Percentiles rank a stretch among this genome's conserved stretches.
Evolutionary conservation across 2,888 invertebrate species (phyloP).

Genomic region (Drosophila longiperda): DNA sequence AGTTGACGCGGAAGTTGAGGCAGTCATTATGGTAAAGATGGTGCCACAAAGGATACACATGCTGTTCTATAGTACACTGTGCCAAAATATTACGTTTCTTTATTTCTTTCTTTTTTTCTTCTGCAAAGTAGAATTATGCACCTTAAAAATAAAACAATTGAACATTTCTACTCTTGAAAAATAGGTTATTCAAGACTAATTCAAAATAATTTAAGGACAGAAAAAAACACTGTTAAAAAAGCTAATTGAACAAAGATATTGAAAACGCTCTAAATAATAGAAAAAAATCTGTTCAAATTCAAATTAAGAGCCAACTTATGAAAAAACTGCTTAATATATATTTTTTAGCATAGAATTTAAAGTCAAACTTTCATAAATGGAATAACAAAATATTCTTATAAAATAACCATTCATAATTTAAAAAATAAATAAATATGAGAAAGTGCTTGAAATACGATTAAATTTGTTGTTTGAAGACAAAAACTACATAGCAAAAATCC

Average conservation of each 20-base stretch:
- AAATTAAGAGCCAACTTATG: background rate
- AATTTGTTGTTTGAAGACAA: background rate
- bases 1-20: constrained; percentile 76
- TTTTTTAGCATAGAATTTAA: background rate
- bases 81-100: background rate
- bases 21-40: constrained; percentile 69
- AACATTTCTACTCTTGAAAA: background rate
- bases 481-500: background rate
- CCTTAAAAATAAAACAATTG: background rate
- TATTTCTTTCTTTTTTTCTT: background rate
- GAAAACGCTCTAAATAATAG: background rate
- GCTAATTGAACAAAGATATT: background rate
- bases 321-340: background rate
- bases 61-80: constrained; percentile 13
- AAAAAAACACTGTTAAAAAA: background rate
- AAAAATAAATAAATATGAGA: background rate
- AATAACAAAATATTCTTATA: background rate
- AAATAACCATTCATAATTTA: background rate
- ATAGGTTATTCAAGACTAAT: background rate
- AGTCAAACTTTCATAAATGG: background rate
- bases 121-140: background rate
- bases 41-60: constrained; percentile 11
- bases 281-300: background rate
- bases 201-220: background rate
- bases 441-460: background rate